A percentile compares a stretch with the other conserved stretches of the same genome.
phyloP scores from a whole-genome alignment of 92 coral and sea anemone species.

The Zoanthus sociatus region DNA sequence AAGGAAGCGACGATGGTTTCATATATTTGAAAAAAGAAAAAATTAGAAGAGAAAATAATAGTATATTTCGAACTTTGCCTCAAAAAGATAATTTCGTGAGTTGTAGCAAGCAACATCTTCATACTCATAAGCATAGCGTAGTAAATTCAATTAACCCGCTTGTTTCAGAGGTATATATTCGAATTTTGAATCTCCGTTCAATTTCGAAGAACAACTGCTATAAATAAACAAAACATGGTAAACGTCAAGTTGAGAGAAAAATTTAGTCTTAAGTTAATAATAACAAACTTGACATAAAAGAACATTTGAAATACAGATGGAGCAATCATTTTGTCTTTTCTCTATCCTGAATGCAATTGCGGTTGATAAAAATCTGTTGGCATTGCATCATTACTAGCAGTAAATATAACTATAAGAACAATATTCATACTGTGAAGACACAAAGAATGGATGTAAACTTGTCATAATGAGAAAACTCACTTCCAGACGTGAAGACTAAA shows the following conservation, averaged over 20 bases:
- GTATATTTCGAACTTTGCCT: neutral
- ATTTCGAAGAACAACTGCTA: neutral
- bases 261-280: neutral
- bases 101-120: too few relatives aligned
- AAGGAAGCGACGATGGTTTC: neutral
- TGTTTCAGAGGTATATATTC: neutral
- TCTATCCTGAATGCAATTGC: neutral
- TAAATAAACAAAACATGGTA: neutral
- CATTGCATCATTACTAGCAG: neutral
- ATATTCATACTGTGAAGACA: conserved; percentile 2
- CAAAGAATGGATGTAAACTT: conserved; percentile 13
- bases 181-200: neutral
- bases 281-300: neutral
- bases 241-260: neutral
- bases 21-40: neutral
- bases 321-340: neutral
- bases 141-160: neutral
- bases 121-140: too few relatives aligned
- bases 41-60: neutral
- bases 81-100: too few relatives aligned
- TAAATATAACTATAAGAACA: neutral
- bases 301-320: conserved; percentile 3
- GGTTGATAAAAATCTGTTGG: neutral
- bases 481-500: conserved; percentile 93
- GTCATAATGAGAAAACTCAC: conserved; percentile 53